Conservation (phyloP, 2,113 vertebrate species). For the Calyptomena viridis region DNA sequence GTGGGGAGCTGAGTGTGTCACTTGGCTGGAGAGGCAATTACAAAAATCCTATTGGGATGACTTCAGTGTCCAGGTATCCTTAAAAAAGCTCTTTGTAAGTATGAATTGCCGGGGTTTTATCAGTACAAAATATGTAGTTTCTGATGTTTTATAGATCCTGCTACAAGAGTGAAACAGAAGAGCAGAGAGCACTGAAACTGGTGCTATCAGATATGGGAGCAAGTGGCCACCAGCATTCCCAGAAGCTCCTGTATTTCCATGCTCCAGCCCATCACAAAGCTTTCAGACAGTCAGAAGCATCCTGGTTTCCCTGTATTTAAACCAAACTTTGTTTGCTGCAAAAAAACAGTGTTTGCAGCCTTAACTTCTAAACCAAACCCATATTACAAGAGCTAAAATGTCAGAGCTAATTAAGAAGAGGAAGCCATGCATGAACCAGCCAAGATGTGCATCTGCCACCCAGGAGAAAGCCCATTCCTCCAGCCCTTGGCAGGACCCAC, state of each 20-base stretch:
- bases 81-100: not conserved
- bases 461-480: not conserved
- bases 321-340: not conserved
- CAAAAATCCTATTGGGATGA: not conserved
- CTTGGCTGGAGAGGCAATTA: not conserved
- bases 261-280: not conserved
- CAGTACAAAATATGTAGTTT: not conserved
- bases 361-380: not conserved
- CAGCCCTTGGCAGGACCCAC: not conserved
- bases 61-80: not conserved
- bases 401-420: slow-evolving; percentile 3
- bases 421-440: not conserved
- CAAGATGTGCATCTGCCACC: not conserved
- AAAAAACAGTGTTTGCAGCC: not conserved
- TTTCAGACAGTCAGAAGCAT: not conserved
- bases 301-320: not conserved
- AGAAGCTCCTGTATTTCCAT: not conserved
- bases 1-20: not conserved
- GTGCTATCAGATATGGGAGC: not conserved
- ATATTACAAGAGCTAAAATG: not conserved
- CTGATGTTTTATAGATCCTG: not conserved
- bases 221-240: not conserved
- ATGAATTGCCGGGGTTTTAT: not conserved
- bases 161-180: not conserved
- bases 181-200: not conserved